phyloP scores from a whole-genome alignment of 2,113 vertebrate species.

The human (Homo sapiens) region DNA sequence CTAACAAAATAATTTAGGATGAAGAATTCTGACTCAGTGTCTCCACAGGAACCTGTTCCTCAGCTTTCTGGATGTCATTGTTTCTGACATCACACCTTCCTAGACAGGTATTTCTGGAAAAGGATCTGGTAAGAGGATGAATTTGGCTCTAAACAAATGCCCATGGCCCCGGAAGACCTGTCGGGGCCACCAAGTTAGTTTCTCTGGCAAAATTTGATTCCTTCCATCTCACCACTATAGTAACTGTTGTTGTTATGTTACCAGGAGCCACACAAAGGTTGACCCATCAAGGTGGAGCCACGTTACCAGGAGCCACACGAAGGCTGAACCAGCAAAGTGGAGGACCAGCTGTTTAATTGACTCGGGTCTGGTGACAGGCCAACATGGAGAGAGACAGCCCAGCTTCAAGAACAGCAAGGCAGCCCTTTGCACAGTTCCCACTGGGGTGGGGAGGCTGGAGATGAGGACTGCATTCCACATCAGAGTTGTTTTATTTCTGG shows the following conservation, averaged over 20 bases:
- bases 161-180: rapidly evolving
- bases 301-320: not conserved
- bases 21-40: not conserved
- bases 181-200: not conserved
- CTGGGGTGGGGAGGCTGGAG: not conserved
- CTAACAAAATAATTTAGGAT: not conserved
- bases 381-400: not conserved
- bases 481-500: not conserved
- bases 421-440: not conserved
- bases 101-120: not conserved
- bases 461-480: not conserved
- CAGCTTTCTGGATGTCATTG: not conserved
- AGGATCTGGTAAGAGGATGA: not conserved
- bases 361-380: rapidly evolving
- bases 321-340: rapidly evolving
- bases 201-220: not conserved
- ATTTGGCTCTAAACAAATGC: not conserved
- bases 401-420: not conserved
- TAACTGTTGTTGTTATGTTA: not conserved
- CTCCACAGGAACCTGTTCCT: not conserved
- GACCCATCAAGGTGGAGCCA: not conserved
- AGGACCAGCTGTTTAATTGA: not conserved
- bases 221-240: not conserved
- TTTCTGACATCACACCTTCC: not conserved
- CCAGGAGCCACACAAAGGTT: not conserved